Percentiles rank a stretch among this genome's conserved stretches.
Conservation (phyloP, 2,888 invertebrate species). For the Carcina quercana region DNA sequence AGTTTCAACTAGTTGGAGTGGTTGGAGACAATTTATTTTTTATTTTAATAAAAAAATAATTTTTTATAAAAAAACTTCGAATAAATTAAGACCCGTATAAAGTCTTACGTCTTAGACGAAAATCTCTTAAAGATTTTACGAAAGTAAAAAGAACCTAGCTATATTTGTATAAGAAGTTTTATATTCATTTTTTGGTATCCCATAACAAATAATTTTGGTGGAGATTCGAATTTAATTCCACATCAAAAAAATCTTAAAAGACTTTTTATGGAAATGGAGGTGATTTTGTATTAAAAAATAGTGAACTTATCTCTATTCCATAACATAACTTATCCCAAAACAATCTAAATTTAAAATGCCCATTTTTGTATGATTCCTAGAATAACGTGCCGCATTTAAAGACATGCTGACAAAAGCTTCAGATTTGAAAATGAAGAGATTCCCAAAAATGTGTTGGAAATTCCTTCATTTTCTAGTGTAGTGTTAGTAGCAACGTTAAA, state of each 20-base stretch:
- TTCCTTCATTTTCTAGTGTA: constrained; percentile 27
- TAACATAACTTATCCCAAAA: too few species aligned
- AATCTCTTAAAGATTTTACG: too few species aligned
- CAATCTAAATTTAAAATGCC: constrained; percentile 59
- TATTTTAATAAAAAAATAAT: too few species aligned
- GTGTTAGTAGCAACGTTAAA: constrained; percentile 50
- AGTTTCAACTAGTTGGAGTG: too few species aligned
- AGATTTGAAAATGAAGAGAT: constrained; percentile 30
- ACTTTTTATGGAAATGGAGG: constrained; percentile 65
- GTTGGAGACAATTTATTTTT: too few species aligned
- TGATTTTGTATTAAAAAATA: too few species aligned
- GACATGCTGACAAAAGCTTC: constrained; percentile 37
- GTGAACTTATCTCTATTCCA: constrained; percentile 18
- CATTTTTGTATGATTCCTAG: constrained; percentile 44
- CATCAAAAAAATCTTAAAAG: background rate
- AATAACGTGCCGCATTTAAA: constrained; percentile 13
- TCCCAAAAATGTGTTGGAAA: constrained; percentile 44
- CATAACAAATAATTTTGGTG: too few species aligned
- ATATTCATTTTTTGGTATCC: background rate
- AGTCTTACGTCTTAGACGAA: too few species aligned
- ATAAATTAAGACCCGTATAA: too few species aligned
- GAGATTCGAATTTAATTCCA: background rate
- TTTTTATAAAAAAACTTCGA: too few species aligned
- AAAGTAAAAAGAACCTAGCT: too few species aligned
- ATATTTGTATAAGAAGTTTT: background rate